Evolutionary conservation across 2,113 vertebrate genomes (phyloP).

Genomic region (Ramphastos sulfuratus): DNA sequence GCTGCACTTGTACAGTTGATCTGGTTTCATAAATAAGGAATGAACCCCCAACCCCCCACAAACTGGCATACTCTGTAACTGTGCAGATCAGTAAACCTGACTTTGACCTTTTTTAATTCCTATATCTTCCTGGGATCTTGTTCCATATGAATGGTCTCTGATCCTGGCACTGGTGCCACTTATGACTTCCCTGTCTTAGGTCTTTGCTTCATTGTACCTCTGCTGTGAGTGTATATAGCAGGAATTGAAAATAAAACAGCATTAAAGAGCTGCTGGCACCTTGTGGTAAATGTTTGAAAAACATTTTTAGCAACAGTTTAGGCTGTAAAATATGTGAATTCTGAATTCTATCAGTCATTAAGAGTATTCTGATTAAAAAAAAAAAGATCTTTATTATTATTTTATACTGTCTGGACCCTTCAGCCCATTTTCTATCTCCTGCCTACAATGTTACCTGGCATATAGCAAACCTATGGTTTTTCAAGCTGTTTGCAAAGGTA

Average conservation of each 20-base stretch:
- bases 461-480: not conserved
- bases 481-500: not conserved
- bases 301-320: constrained; percentile 54
- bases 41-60: not conserved
- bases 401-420: not conserved
- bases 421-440: not conserved
- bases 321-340: not conserved
- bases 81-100: not conserved
- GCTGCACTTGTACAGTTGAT: not conserved
- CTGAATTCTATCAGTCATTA: not conserved
- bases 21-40: not conserved
- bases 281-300: constrained; percentile 72
- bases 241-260: constrained; percentile 50
- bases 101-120: not conserved
- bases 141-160: not conserved
- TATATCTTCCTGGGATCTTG: not conserved
- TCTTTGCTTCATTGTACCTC: not conserved
- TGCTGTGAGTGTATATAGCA: not conserved
- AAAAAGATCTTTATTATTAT: not conserved
- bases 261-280: constrained; percentile 74
- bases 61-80: not conserved
- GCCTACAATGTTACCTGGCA: not conserved
- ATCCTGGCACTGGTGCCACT: not conserved
- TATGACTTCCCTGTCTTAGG: not conserved
- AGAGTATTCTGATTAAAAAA: not conserved